Evolutionary conservation across 2,797 vertebrate genomes (phyloP).

Genomic region (Triplophysa yarkandensis): DNA sequence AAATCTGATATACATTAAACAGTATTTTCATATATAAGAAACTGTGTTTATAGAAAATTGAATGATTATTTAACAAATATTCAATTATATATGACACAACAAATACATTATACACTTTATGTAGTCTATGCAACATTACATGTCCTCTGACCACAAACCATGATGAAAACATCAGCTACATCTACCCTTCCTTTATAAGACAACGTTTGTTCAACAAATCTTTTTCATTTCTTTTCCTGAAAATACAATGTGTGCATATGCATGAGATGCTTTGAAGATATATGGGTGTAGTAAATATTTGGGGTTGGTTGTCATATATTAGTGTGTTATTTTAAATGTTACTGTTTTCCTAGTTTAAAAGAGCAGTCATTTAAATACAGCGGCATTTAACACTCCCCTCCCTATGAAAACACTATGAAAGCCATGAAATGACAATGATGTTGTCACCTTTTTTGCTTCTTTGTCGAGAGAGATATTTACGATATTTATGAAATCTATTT

Average conservation of each 20-base stretch:
- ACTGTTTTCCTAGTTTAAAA: no score
- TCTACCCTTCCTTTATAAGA: background rate
- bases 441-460: no score
- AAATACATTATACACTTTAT: no score
- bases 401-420: no score
- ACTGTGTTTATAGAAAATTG: conserved; percentile 4
- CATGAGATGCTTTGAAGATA: background rate
- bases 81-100: background rate
- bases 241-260: background rate
- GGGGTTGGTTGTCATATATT: background rate
- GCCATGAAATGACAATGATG: no score
- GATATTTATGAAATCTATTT: no score
- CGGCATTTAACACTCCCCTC: no score
- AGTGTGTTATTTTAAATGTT: no score
- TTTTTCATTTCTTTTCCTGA: background rate
- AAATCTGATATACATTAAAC: background rate
- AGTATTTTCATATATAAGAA: conserved; percentile 15
- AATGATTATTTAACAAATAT: conserved; percentile 5
- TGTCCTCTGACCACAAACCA: background rate
- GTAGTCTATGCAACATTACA: background rate
- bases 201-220: background rate
- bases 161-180: background rate
- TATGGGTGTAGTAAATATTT: background rate
- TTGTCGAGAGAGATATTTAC: no score
- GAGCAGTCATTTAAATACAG: no score